Conservation (phyloP, 2,797 vertebrate species). For the Sebastes hubbsi region DNA sequence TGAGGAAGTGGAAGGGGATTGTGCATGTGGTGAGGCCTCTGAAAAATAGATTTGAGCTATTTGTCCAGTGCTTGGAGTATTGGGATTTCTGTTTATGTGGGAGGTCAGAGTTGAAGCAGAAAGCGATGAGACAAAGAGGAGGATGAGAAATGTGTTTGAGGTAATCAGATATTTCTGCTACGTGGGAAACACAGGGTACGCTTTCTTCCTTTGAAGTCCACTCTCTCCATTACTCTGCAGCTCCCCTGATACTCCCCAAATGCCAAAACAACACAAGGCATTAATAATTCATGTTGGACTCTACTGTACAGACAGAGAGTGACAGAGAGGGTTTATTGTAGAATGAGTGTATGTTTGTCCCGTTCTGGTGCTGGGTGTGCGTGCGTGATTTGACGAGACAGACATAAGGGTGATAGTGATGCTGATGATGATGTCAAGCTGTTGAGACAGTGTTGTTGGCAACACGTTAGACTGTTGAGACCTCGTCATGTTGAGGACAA, state of each 20-base stretch:
- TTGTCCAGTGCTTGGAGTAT: not conserved
- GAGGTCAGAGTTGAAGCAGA: constrained; percentile 12
- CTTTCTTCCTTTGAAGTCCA: constrained; percentile 42
- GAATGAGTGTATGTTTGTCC: constrained; percentile 5
- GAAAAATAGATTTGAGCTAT: constrained; percentile 1
- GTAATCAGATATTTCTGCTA: constrained; percentile 5
- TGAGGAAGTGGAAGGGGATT: constrained; percentile 7
- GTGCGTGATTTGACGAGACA: constrained; percentile 19
- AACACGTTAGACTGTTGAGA: not conserved
- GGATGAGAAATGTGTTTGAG: not conserved
- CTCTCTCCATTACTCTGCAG: constrained; percentile 56
- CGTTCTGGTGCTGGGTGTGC: not conserved
- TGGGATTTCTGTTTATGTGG: constrained; percentile 3
- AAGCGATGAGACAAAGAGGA: not conserved
- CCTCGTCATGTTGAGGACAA: not conserved
- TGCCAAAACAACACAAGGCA: constrained; percentile 61
- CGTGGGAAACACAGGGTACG: constrained; percentile 16
- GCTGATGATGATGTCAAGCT: constrained; percentile 8
- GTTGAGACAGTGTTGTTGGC: constrained; percentile 6
- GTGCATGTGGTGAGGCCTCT: not conserved
- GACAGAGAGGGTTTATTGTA: constrained; percentile 19
- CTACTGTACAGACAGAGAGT: constrained; percentile 23
- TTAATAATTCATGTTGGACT: constrained; percentile 70
- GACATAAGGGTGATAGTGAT: not conserved
- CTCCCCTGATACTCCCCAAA: constrained; percentile 56